These are phyloP conservation scores for Saccostrea cuccullata DNA, from an alignment of 1,140 invertebrate species.

Conservation along the genomic window DNA sequence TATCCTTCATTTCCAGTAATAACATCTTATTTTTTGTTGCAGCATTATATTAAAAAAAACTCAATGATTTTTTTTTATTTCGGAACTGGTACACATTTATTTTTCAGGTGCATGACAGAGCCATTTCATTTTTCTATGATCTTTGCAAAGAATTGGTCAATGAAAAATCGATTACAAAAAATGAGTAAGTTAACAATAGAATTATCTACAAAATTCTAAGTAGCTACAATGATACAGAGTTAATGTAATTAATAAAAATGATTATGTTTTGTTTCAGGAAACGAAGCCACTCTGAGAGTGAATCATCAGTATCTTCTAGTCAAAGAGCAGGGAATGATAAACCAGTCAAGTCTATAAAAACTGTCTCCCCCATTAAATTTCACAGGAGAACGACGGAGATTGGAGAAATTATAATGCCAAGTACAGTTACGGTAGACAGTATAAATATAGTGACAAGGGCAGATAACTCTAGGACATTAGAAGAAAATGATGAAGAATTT, in stretches of 20 bases:
- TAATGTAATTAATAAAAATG: no score
- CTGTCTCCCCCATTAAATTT: not conserved
- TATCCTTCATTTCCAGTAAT: not conserved
- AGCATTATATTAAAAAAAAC: not conserved
- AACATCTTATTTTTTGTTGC: not conserved
- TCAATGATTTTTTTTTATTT: not conserved
- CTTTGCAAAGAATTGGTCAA: constrained; percentile 70
- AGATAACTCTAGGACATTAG: not conserved
- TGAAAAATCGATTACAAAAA: constrained; percentile 60
- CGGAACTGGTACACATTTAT: not conserved
- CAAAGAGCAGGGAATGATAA: not conserved
- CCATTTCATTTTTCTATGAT: constrained; percentile 76
- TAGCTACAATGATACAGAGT: no score
- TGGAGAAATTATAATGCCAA: constrained; percentile 11
- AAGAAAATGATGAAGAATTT: not conserved
- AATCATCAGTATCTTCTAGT: not conserved
- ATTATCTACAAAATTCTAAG: no score
- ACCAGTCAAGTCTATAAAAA: not conserved
- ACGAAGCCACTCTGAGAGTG: not conserved
- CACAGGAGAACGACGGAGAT: not conserved
- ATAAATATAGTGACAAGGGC: not conserved
- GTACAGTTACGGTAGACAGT: not conserved
- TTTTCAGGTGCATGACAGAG: constrained; percentile 74
- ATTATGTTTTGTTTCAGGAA: not conserved
- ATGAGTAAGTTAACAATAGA: not conserved